Evolutionary conservation across 2,113 vertebrate genomes (phyloP).

Genomic region (Xiphophorus maculatus): DNA sequence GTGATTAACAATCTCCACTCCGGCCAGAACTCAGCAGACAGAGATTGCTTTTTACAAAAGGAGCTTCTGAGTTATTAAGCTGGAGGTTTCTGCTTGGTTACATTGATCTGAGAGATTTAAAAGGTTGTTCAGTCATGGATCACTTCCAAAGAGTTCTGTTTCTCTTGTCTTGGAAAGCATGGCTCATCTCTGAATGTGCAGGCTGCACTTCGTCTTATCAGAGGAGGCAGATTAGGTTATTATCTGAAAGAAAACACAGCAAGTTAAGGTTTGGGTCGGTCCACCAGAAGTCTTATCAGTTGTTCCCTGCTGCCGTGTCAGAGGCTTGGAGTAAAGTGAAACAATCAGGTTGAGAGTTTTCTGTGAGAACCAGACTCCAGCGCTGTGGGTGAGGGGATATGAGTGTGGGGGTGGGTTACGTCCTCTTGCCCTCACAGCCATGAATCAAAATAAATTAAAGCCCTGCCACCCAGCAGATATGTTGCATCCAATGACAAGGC

Average conservation of each 20-base stretch:
- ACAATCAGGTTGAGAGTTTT: slow-evolving; percentile 37
- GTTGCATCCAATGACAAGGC: slow-evolving; percentile 20
- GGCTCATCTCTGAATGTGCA: slow-evolving; percentile 16
- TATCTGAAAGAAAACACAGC: slow-evolving; percentile 14
- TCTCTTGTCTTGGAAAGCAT: neutral
- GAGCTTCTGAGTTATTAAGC: slow-evolving; percentile 17
- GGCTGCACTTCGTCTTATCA: slow-evolving; percentile 22
- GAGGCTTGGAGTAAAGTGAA: slow-evolving; percentile 1
- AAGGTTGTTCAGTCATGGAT: slow-evolving; percentile 1
- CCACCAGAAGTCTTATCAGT: slow-evolving; percentile 28
- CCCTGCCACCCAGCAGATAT: slow-evolving; percentile 46
- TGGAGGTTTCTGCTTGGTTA: slow-evolving; percentile 33
- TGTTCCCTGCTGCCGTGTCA: slow-evolving; percentile 24
- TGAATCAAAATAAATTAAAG: slow-evolving; percentile 74
- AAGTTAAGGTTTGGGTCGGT: slow-evolving; percentile 2
- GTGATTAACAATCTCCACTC: slow-evolving; percentile 56
- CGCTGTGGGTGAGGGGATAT: neutral
- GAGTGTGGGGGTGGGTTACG: slow-evolving; percentile 14
- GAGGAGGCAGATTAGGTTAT: slow-evolving; percentile 14
- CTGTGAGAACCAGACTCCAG: slow-evolving; percentile 51
- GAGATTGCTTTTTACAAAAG: slow-evolving; percentile 17
- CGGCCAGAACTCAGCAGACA: slow-evolving; percentile 38
- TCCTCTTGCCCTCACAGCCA: slow-evolving; percentile 32
- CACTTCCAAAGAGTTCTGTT: slow-evolving; percentile 7
- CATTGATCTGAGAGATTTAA: slow-evolving; percentile 26